Percentiles rank a stretch among this genome's conserved stretches.
Evolutionary conservation across 2,888 invertebrate genomes (phyloP).

Genomic region (Himalopsyche kuldschensis): DNA sequence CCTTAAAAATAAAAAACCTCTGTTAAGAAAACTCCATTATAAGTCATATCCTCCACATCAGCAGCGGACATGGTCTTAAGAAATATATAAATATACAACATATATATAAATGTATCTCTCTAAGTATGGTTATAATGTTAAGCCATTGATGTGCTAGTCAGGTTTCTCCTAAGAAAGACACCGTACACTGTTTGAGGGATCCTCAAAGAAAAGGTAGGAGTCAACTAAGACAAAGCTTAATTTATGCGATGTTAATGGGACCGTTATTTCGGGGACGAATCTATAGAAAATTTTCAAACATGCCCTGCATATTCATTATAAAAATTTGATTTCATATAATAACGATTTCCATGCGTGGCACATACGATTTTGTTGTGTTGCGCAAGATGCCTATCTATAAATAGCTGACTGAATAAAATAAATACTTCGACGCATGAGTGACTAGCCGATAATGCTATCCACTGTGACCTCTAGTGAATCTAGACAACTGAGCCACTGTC

Average conservation of each 20-base stretch:
- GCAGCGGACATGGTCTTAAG: too few species aligned
- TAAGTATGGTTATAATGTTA: not conserved
- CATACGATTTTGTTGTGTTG: not conserved
- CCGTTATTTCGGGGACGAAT: too few species aligned
- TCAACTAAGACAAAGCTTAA: not conserved
- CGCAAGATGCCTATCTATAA: not conserved
- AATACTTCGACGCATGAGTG: not conserved
- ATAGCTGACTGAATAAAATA: not conserved
- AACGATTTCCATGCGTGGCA: not conserved
- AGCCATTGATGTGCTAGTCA: not conserved
- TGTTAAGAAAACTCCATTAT: too few species aligned
- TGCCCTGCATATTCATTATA: too few species aligned
- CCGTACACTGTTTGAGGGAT: not conserved
- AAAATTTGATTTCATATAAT: not conserved
- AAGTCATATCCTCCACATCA: too few species aligned
- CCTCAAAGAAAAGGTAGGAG: not conserved
- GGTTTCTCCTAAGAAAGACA: not conserved
- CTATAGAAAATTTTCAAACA: too few species aligned
- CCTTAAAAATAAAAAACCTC: too few species aligned
- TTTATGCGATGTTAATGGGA: not conserved
- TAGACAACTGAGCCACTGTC: not conserved
- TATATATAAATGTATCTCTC: too few species aligned
- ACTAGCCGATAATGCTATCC: not conserved
- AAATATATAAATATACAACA: too few species aligned
- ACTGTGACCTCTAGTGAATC: not conserved